Percentiles rank a stretch among this genome's conserved stretches.
phyloP scores from a whole-genome alignment of 2,797 vertebrate species.

The Adrianichthys oophorus region DNA sequence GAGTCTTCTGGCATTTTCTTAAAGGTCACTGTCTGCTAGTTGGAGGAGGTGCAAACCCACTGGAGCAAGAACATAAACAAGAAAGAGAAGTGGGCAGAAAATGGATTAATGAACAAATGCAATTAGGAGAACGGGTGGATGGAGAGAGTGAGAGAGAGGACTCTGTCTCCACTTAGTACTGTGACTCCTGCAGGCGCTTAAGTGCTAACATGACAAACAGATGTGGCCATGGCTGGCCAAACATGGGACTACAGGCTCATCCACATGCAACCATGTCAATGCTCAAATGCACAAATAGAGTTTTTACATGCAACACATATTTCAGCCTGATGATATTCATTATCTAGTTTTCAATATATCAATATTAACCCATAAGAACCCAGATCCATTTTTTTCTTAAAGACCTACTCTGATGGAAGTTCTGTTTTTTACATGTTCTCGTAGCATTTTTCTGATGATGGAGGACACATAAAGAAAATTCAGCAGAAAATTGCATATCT shows the following conservation, averaged over 20 bases:
- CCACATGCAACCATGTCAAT: conserved; percentile 12
- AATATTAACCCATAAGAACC: too few species aligned
- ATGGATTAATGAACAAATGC: conserved; percentile 83
- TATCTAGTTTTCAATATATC: not conserved
- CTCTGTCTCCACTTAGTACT: conserved; percentile 74
- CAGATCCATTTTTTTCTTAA: too few species aligned
- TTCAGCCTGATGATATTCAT: not conserved
- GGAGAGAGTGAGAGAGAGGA: conserved; percentile 69
- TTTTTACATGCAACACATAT: conserved; percentile 1
- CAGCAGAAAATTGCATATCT: too few species aligned
- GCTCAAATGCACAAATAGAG: conserved; percentile 16
- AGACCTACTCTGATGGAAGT: too few species aligned
- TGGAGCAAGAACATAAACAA: conserved; percentile 76
- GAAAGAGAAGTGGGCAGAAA: conserved; percentile 78
- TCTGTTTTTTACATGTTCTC: too few species aligned
- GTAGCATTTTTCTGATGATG: too few species aligned
- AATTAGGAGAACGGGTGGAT: conserved; percentile 76
- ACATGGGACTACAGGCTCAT: conserved; percentile 28
- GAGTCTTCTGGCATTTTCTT: conserved; percentile 77
- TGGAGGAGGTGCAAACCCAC: conserved; percentile 65
- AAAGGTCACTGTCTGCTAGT: conserved; percentile 80
- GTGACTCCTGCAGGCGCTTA: conserved; percentile 75
- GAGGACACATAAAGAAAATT: too few species aligned
- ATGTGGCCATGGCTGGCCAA: conserved; percentile 69
- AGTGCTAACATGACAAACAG: conserved; percentile 82